Percentiles rank a stretch among this genome's conserved stretches.
Conservation (phyloP, 2,888 invertebrate species). For the Mythimna vitellina region DNA sequence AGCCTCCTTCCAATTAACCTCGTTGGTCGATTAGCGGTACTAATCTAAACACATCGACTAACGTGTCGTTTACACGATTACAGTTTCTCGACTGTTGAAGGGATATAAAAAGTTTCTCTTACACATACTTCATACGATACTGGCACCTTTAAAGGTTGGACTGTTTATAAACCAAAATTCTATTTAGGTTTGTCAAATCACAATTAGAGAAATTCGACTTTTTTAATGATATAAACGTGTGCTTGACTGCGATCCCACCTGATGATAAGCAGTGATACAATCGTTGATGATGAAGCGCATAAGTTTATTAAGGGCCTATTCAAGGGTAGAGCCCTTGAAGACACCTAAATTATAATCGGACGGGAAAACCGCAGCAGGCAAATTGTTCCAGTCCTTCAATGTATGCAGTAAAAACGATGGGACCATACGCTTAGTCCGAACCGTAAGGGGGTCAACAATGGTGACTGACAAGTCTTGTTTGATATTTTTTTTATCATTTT, state of each 20-base stretch:
- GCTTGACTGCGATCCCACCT: too few relatives aligned
- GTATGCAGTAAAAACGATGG: too few relatives aligned
- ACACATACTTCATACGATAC: too few relatives aligned
- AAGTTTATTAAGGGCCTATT: too few relatives aligned
- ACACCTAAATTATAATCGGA: too few relatives aligned
- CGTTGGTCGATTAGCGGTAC: slow-evolving; percentile 58
- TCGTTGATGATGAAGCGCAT: too few relatives aligned
- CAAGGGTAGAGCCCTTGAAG: too few relatives aligned
- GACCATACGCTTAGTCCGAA: background rate
- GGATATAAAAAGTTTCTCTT: background rate
- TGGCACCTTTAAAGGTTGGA: background rate
- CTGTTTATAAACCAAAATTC: background rate
- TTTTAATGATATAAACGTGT: too few relatives aligned
- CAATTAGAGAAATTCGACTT: background rate
- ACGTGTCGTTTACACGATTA: slow-evolving; percentile 26
- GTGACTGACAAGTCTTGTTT: background rate
- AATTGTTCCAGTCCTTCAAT: too few relatives aligned
- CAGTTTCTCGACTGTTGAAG: slow-evolving; percentile 3
- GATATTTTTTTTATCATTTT: background rate
- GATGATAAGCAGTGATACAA: too few relatives aligned
- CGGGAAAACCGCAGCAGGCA: too few relatives aligned
- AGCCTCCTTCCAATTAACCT: slow-evolving; percentile 49
- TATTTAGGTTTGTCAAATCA: background rate
- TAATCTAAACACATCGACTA: slow-evolving; percentile 38
- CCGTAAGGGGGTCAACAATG: background rate